phyloP scores from a whole-genome alignment of 1,140 invertebrate species.

The Drosophila chauvacae region DNA sequence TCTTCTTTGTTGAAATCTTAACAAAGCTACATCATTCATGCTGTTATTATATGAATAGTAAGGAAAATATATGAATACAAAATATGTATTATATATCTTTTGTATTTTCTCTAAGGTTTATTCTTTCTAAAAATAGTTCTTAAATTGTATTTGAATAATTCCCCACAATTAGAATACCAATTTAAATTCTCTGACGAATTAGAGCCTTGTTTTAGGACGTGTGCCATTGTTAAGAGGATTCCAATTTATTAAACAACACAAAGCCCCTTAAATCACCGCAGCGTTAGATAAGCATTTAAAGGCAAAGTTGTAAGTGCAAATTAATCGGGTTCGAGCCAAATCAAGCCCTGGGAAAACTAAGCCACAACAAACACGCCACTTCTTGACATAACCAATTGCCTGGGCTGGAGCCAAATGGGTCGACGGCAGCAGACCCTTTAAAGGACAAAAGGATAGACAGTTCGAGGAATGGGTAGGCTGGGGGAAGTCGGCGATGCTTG shows the following conservation, averaged over 20 bases:
- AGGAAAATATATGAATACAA: background rate
- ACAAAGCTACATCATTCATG: too few species aligned
- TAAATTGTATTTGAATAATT: background rate
- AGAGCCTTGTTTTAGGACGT: background rate
- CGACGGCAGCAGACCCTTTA: constrained; percentile 18
- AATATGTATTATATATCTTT: background rate
- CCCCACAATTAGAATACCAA: too few species aligned
- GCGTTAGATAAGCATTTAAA: constrained; percentile 16
- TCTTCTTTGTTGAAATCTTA: too few species aligned
- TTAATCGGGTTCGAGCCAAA: constrained; percentile 43
- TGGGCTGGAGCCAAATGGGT: constrained; percentile 32
- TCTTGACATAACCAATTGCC: constrained; percentile 48
- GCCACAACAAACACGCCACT: constrained; percentile 40
- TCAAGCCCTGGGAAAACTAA: constrained; percentile 33
- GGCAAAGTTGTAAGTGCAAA: constrained; percentile 28
- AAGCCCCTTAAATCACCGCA: constrained; percentile 5
- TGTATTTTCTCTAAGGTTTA: too few species aligned
- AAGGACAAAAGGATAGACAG: constrained; percentile 33
- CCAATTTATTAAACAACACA: constrained; percentile 16
- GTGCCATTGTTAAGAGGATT: constrained; percentile 8
- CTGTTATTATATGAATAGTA: too few species aligned
- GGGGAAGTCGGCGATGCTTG: constrained; percentile 9
- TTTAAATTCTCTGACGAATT: background rate
- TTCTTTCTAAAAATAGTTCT: background rate
- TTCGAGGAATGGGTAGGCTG: background rate